Percentiles rank a stretch among this genome's conserved stretches.
Conservation (phyloP, 2,888 invertebrate species). For the Lacanobia wlatinum region DNA sequence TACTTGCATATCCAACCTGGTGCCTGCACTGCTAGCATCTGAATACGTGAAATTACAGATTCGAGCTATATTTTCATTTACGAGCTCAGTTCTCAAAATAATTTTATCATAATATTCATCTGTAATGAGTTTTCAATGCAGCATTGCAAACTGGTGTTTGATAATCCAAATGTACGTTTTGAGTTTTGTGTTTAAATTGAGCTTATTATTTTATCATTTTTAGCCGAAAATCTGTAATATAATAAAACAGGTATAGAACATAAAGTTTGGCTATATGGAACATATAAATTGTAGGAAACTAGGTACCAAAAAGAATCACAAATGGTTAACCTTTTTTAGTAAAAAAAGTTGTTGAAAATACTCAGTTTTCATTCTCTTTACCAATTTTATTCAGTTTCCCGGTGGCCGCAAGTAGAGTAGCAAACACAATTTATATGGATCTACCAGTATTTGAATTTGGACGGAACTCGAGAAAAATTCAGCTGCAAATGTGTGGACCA, state of each 20-base stretch:
- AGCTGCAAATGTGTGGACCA: constrained; percentile 19
- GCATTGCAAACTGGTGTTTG: background rate
- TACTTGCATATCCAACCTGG: constrained; percentile 40
- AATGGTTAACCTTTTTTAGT: too few relatives aligned
- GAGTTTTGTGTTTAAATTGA: background rate
- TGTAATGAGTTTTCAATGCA: constrained; percentile 10
- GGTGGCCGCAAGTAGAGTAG: background rate
- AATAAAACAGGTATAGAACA: too few relatives aligned
- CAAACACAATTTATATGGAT: constrained; percentile 38
- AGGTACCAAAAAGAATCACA: too few relatives aligned
- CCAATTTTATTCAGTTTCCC: constrained; percentile 1
- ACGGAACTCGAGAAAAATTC: constrained; percentile 34
- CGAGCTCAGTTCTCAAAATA: constrained; percentile 1
- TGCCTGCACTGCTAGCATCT: constrained; percentile 7
- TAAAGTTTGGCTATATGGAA: too few relatives aligned
- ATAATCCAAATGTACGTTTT: background rate
- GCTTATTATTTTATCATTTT: background rate
- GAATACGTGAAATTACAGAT: constrained; percentile 16
- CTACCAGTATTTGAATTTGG: constrained; percentile 32
- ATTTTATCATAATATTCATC: constrained; percentile 5
- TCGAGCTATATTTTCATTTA: constrained; percentile 16
- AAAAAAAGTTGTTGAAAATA: too few relatives aligned
- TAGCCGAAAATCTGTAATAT: background rate
- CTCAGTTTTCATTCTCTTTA: background rate
- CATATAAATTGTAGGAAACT: too few relatives aligned